Evolutionary conservation across 2,888 invertebrate species (phyloP), one percentile per base, ranked within the genome.

Genomic region (Hirtodrosophila cameraria): DNA sequence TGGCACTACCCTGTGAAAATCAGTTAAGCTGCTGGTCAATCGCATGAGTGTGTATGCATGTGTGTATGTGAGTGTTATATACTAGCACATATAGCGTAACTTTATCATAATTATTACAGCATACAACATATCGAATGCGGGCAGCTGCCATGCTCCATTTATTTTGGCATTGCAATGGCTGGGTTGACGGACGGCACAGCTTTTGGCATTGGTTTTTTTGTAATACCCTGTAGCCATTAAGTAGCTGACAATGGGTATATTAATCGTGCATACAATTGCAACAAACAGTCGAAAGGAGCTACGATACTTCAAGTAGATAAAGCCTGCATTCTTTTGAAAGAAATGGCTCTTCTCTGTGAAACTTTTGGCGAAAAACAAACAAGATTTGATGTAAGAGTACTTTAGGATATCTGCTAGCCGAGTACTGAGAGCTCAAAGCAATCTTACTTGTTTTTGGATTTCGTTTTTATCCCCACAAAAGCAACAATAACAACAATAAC

Each of bases 21-120:
- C 59, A 50, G 48, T 46, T 54, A 35, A 33, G 49, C 18, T 33
- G 59, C 45, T 64, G 68, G 71, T 64, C 59, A 68, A 48, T 63
- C 20, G 11, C 12, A 35, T 18, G 15, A 7, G 5, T 28, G 28
- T 28, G 27, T 27, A n/a, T 27, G n/a, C 9, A 9, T 7, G 9
- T 27, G 28, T 23, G n/a, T n/a, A n/a, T n/a, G n/a, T n/a, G n/a
- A n/a, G n/a, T n/a, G n/a, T 28, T 25, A 38, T 31, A 12, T 23
- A 1, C 38, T 11, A 12, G 28, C 27, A 27, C 11, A 12, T 9
- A n/a, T 9, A 16, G 9, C 43, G 33, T 59, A 60, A 53, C 36
- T 67, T 54, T 16, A 60, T 72, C 60, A 55, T 63, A 63, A 77
- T 61, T 77, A 59, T 57, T 69, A 36, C 49, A 63, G 49, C 20